Base-by-base conservation (phyloP, 1,140 invertebrate genomes). In the Polyergus mexicanus region DNA sequence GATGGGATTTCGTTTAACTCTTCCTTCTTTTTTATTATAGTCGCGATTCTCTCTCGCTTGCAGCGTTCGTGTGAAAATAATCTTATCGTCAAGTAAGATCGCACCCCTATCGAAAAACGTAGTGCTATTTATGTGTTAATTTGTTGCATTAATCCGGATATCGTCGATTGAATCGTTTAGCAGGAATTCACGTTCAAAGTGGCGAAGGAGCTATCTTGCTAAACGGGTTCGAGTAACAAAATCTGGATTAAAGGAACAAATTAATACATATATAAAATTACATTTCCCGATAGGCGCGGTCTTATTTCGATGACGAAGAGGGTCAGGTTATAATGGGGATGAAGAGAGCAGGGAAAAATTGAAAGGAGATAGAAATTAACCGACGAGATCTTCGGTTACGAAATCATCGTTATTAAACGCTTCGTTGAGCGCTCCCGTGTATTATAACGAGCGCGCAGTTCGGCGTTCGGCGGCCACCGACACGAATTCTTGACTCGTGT, bases 321-420 rank as follows among this genome's bases (percentile, higher is more conserved):
- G 68, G 86, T 11, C 47, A 51, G 3, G 1, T 51, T 19, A 51
- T 19, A 51, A 32, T n/a, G 51, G 32, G 28, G 38, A 41, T 56
- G 62, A 44, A 76, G 56, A 62, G 32, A 72, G 47, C 38, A 65
- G 16, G 41, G 7, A 44, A 62, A 58, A 71, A 22, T 44, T 68
- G 44, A 58, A 62, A 16, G 22, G 47, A 71, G 65, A 71, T 51
- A 58, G 32, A 38, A 65, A 35, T 35, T 84, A 38, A 69, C 25
- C 38, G 54, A 71, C 28, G 58, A 51, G 47, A 80, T 74, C 51
- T n/a, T n/a, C 63, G n/a, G n/a, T 84, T 41, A 87, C 51, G 83
- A 78, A 92, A 86, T 88, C 84, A 78, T 90, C 88, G 71, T 92
- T 90, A 90, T 92, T 90, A 90, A 90, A 91, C 77, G 80, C 71